Percentiles rank a stretch among this genome's conserved stretches.
phyloP scores from a whole-genome alignment of 2,113 vertebrate species.

The Xenus cinereus region DNA sequence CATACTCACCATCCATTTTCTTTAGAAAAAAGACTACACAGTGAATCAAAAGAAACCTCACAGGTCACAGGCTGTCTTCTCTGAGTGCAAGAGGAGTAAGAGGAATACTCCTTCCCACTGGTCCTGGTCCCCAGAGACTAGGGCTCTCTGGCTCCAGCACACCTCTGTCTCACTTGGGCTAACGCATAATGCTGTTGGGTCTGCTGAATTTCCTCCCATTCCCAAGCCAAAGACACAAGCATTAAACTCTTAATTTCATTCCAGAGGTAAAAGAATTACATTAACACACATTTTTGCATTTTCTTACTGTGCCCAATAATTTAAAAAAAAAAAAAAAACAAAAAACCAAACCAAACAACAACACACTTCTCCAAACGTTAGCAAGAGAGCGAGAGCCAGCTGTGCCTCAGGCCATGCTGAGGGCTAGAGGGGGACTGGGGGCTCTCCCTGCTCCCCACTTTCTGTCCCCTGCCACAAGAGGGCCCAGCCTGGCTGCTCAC shows the following conservation, averaged over 20 bases:
- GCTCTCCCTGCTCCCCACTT: neutral
- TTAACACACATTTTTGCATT: neutral
- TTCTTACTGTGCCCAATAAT: neutral
- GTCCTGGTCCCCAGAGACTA: fast-evolving
- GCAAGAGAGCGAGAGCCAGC: neutral
- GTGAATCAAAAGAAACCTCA: neutral
- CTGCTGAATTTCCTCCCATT: neutral
- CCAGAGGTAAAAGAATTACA: neutral
- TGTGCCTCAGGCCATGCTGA: too few relatives aligned
- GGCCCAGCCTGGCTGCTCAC: neutral
- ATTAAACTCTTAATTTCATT: neutral
- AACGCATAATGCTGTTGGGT: fast-evolving
- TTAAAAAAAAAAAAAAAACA: neutral
- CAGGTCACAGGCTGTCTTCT: neutral
- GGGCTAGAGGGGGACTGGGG: fast-evolving
- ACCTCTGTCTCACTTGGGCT: neutral
- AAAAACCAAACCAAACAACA: too few relatives aligned
- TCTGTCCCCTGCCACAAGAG: fast-evolving
- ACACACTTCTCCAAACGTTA: neutral
- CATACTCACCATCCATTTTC: neutral
- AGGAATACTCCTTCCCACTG: neutral
- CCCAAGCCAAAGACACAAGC: neutral
- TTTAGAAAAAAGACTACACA: neutral
- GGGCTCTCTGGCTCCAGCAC: neutral
- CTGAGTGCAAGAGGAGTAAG: neutral